Evolutionary conservation across 2,113 vertebrate species (phyloP), one percentile per base, ranked within the genome.

Genomic region (Neodon shergylaensis): DNA sequence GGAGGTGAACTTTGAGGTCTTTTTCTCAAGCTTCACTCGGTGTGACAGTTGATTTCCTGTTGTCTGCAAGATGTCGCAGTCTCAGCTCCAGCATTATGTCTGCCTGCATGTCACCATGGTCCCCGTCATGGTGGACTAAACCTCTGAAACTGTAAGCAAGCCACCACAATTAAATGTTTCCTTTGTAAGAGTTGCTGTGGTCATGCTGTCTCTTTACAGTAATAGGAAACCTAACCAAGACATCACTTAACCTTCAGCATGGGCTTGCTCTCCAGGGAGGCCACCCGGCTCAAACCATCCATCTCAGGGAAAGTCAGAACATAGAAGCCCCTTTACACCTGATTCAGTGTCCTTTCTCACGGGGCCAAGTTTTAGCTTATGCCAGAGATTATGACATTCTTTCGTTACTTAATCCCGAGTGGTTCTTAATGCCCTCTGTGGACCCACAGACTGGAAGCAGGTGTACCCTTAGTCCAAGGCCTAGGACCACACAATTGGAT

Each of bases 401-500:
- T 61, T 83, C 26, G 13, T 86, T 44, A 19, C 44, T 3, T 6
- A 39, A 42, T 12, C 31, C 26, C 65, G 19, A 2, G 2, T 42
- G 22, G 13, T 90, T 82, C 68, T 76, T 54, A 81, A 76, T 3
- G 31, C 6, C 7, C 12, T 14, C 47, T 76, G 26, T 31, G 39
- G 63, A 24, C 1, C 31, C 19, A 10, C 1, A 1, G 90, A 49
- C 52, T 4, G 2, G n/a, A 44, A 39, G 17, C n/a, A 36, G 84
- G 42, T 28, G 19, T 6, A 33, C 8, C 2, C 49, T 66, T 49
- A 1, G 0, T 52, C 12, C 0, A 42, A 36, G 49, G 31, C 13
- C 78, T 24, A 39, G 61, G 65, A n/a, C 31, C 58, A 21, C 1
- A 2, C 0, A 3, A n/a, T 13, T 13, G 2, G 49, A 13, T 1